phyloP scores from a whole-genome alignment of 2,113 vertebrate species.

The Panthera uncia region DNA sequence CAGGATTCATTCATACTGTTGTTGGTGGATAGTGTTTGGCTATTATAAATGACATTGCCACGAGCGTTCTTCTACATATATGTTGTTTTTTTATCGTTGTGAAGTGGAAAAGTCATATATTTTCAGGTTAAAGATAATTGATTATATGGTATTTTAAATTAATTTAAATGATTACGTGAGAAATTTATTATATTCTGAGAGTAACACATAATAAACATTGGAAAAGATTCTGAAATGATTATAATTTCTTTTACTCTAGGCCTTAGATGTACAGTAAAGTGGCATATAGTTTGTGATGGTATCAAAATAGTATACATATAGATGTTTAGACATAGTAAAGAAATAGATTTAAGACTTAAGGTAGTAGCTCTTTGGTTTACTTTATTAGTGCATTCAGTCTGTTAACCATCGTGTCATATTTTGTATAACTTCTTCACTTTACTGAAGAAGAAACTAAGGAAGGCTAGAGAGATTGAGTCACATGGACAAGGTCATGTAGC shows the following conservation, averaged over 20 bases:
- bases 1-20: background rate
- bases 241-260: background rate
- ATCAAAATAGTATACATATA: background rate
- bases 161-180: background rate
- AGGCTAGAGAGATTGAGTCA: background rate
- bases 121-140: slow-evolving; percentile 32
- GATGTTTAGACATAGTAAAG: background rate
- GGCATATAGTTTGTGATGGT: background rate
- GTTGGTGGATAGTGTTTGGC: background rate
- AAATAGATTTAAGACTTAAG: background rate
- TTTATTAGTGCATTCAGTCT: background rate
- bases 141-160: slow-evolving; percentile 33
- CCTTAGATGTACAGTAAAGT: background rate
- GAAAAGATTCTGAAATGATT: slow-evolving; percentile 10
- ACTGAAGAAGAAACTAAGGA: background rate
- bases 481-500: background rate
- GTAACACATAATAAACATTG: background rate
- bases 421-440: background rate
- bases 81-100: background rate
- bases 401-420: background rate
- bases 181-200: background rate
- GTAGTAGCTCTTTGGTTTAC: background rate
- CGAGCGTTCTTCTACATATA: background rate
- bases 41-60: background rate
- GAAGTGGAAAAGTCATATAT: background rate